Conservation (phyloP, 2,888 invertebrate species). For the Platerodrilus igneus region DNA sequence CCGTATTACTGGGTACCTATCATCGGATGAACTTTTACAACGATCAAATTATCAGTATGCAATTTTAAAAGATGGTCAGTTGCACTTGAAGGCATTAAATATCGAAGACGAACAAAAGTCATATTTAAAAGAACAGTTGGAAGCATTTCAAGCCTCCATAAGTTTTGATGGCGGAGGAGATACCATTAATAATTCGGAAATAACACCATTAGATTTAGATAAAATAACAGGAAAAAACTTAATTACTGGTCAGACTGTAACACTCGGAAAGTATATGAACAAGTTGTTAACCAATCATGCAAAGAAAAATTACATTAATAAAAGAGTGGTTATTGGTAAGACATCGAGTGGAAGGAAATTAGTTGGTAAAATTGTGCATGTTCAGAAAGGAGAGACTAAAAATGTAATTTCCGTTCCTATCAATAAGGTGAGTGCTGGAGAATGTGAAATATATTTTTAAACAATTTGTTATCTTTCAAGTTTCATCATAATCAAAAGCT, state of each 20-base stretch:
- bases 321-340: slow-evolving; percentile 17
- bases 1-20: no score
- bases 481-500: no score
- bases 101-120: slow-evolving; percentile 5
- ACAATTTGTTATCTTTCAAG: no score
- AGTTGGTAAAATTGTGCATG: slow-evolving; percentile 28
- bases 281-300: slow-evolving; percentile 15
- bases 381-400: slow-evolving; percentile 9
- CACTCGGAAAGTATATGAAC: slow-evolving; percentile 23
- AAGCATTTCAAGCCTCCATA: slow-evolving; percentile 15
- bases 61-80: slow-evolving; percentile 30
- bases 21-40: slow-evolving; percentile 3
- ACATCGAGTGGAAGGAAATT: slow-evolving; percentile 26
- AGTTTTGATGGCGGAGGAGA: slow-evolving; percentile 9
- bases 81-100: slow-evolving; percentile 25
- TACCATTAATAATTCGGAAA: no score
- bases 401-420: no score
- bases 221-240: slow-evolving; percentile 26
- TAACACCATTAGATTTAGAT: slow-evolving; percentile 14
- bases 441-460: no score
- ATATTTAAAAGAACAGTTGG: slow-evolving; percentile 8
- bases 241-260: slow-evolving; percentile 28
- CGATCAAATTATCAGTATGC: slow-evolving; percentile 26
- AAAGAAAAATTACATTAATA: slow-evolving; percentile 6
- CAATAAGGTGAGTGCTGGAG: no score